Conservation (phyloP, 2,797 vertebrate genomes). For the Liparis tanakae region DNA sequence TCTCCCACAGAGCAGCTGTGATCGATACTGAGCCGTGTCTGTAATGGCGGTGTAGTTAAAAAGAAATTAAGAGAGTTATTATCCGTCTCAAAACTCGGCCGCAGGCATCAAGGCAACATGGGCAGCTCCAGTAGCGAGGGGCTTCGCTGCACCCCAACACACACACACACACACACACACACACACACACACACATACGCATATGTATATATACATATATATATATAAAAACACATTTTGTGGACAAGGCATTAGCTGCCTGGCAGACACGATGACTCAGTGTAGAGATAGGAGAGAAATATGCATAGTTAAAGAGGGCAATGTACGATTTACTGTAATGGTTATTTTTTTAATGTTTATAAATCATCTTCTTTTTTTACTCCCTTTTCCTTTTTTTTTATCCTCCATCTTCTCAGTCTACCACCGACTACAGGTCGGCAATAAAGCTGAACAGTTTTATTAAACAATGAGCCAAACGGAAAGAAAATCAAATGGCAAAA, state of each 20-base stretch:
- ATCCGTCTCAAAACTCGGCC: conserved; percentile 63
- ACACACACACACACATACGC: neutral
- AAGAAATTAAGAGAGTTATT: conserved; percentile 85
- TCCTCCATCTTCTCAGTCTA: conserved; percentile 49
- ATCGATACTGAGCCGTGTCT: conserved; percentile 76
- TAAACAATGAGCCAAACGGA: conserved; percentile 38
- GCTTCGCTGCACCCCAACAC: conserved; percentile 23
- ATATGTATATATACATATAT: conserved; percentile 4
- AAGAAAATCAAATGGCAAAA: conserved; percentile 37
- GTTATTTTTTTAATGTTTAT: conserved; percentile 34
- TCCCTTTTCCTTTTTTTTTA: conserved; percentile 23
- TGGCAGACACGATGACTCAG: conserved; percentile 23
- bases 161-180: neutral
- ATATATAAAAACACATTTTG: conserved; percentile 22
- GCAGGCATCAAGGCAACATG: conserved; percentile 58
- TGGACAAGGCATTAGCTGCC: conserved; percentile 25
- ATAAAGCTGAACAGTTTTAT: conserved; percentile 53
- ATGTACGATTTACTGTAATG: conserved; percentile 52
- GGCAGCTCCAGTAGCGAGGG: conserved; percentile 59
- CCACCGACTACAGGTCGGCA: conserved; percentile 20
- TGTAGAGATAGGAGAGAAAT: conserved; percentile 41
- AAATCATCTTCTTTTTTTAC: conserved; percentile 40
- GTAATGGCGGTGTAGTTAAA: conserved; percentile 82
- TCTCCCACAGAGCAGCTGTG: conserved; percentile 59
- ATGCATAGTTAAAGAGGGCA: conserved; percentile 47